phyloP scores from a whole-genome alignment of 2,113 vertebrate species.

The Copsychus sechellarum region DNA sequence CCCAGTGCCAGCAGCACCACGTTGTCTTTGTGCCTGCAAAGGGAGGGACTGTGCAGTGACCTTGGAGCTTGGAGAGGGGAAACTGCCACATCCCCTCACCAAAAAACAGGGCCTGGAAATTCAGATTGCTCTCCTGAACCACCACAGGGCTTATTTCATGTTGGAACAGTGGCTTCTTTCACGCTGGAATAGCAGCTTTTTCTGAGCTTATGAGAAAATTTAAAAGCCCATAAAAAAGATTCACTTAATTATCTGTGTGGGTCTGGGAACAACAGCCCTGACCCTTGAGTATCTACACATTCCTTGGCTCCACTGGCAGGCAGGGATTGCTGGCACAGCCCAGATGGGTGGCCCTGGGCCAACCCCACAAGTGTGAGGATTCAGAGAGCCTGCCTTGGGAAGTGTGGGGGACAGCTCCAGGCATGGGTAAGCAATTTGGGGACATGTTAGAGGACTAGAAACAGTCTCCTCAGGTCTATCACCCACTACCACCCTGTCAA shows the following conservation, averaged over 20 bases:
- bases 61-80: background rate
- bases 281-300: too few species aligned
- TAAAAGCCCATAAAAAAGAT: background rate
- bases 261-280: background rate
- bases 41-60: background rate
- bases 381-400: background rate
- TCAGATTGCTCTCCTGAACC: background rate
- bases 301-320: background rate
- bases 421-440: accelerated
- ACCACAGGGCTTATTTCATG: background rate
- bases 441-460: background rate
- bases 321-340: background rate
- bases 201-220: background rate
- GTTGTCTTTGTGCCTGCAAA: slow-evolving; percentile 71
- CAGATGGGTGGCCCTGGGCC: background rate
- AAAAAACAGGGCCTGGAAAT: background rate
- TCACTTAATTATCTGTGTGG: background rate
- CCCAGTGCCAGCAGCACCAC: slow-evolving; percentile 72
- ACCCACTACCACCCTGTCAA: background rate
- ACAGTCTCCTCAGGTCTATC: background rate
- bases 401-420: background rate
- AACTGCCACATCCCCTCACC: background rate
- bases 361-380: background rate
- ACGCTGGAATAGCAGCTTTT: background rate
- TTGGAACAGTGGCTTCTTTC: background rate